Base-by-base conservation (phyloP, 1,140 invertebrate genomes). In the Drosophila erecta region DNA sequence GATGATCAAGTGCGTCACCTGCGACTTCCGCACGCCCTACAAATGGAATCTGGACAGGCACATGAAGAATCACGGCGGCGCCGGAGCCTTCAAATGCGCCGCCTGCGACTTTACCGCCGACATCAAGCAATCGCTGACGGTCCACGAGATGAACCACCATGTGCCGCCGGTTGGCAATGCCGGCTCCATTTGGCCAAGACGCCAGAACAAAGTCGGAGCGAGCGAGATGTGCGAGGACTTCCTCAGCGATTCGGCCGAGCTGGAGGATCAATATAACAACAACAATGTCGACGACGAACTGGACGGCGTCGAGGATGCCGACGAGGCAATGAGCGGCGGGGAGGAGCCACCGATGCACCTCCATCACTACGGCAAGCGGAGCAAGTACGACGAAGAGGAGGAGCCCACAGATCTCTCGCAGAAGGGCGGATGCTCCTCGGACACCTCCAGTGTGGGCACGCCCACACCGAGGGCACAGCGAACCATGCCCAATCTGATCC, bases 81-180 rank as follows among this genome's bases (percentile, higher is more conserved):
- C 94, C 20, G 97, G 97, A 14, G 95, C 95, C 55, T 97, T 96
- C 92, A 95, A 96, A 81, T 99, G 98, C 92, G 94, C 95, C 15
- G 95, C 96, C 65, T 99, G 98, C 92, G 97, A 96, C 90, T 99
- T 98, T 92, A 96, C 97, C 1, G 96, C 97, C 12, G 96, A 98
- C 81, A 98, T 97, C 77, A 97, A 98, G 85, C 97, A 98, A 86
- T 98, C 97, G 91, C 93, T 98, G 60, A 98, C 97, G 1, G 96
- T 98, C 22, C 98, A 99, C 92, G 96, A 98, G 89, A 96, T 97
- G 93, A 97, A 97, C 93, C 96, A 97, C 90, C 96, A 97, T 93
- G 94, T 97, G 81, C 96, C 96, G 47, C 94, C 96, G 2, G 95
- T 95, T 55, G 95, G 96, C 40, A 94, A 95, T 81, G 93, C 94